These are phyloP conservation scores for Drosophila asahinai DNA, from an alignment of 1,140 invertebrate species.

Conservation along the genomic window DNA sequence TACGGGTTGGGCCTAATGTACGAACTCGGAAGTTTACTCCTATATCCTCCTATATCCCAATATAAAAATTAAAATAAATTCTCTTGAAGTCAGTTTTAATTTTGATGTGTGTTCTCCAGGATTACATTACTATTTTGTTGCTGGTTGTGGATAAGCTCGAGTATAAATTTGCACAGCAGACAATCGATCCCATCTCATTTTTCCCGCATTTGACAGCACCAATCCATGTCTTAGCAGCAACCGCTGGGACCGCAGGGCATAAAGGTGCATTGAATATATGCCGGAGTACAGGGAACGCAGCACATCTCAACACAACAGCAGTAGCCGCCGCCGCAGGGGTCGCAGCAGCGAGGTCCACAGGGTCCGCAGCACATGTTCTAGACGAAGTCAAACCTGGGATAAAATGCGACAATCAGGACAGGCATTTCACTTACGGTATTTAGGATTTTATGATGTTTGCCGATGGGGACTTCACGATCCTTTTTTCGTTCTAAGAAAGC, in stretches of 20 bases:
- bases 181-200: background rate
- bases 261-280: slow-evolving; percentile 56
- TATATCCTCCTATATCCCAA: too few relatives aligned
- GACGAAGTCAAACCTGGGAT: background rate
- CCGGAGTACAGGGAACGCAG: slow-evolving; percentile 56
- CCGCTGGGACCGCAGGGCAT: slow-evolving; percentile 36
- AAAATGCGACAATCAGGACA: rapidly evolving
- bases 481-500: slow-evolving; percentile 30
- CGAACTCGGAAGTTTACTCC: too few relatives aligned
- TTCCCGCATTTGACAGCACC: background rate
- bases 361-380: slow-evolving; percentile 70
- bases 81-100: background rate
- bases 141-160: background rate
- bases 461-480: background rate
- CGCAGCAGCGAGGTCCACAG: slow-evolving; percentile 54
- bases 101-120: background rate
- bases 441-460: background rate
- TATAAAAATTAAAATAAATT: background rate
- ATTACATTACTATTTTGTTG: slow-evolving; percentile 12
- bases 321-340: slow-evolving; percentile 42
- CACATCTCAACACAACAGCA: slow-evolving; percentile 64
- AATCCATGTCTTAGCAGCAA: slow-evolving; percentile 28
- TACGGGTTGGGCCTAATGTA: too few relatives aligned
- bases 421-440: slow-evolving; percentile 3
- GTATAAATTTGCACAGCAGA: too few relatives aligned